Evolutionary conservation across 2,797 vertebrate species (phyloP), one percentile per base, ranked within the genome.

Genomic region (Peromyscus attwateri): DNA sequence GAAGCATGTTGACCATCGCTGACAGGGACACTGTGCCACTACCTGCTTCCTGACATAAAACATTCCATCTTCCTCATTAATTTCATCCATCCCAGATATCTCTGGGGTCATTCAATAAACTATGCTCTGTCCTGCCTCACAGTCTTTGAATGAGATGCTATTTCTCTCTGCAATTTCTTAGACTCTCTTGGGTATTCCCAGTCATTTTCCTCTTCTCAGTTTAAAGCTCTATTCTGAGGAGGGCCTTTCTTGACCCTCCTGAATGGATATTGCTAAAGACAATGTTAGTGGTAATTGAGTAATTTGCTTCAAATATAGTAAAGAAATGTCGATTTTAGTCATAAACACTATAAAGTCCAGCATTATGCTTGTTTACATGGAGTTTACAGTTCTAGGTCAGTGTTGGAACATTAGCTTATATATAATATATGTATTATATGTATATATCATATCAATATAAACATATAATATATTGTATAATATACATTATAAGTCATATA

Each of bases 271-370:
- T 70, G 0, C 8, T 77, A 68, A 77, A 77, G 19, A 71, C 11
- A 62, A 17, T 17, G 76, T 89, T 64, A 84, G 55, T 9, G 71
- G 11, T 70, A 92, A 82, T 21, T 75, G 62, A 34, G 0, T 19
- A 31, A 4, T 75, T 75, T 70, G 12, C 4, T 87, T 96, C 92
- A 64, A 73, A 95, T 43, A 70, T 9, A 79, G 21, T 11, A 85
- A 96, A 31, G 25, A 49, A 82, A 62, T 84, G 94, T 88, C 37
- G 31, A 29, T 66, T 93, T 97, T 70, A 29, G 57, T 25, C 14
- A 89, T 46, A 80, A 88, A 70, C 31, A 91, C 19, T 62, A 79
- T 55, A n/a, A 73, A 1, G 21, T 49, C 27, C 43, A 34, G 40
- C 13, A 43, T 12, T 92, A 3, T 43, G 4, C 9, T 70, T 80